Conservation (phyloP, 2,888 invertebrate genomes). For the Dicranocentrus wangi region DNA sequence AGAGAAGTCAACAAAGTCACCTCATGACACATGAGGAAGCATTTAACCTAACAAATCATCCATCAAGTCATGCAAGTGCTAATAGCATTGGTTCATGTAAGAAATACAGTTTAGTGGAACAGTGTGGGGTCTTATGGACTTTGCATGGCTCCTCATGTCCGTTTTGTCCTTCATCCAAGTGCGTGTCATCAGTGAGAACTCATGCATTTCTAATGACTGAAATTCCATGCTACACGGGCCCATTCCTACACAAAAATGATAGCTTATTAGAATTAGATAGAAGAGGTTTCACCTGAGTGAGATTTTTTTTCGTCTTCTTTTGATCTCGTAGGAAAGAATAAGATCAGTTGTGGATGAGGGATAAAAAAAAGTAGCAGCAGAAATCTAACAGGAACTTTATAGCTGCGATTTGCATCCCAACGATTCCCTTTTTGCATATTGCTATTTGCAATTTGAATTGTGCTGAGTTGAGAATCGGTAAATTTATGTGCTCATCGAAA, state of each 20-base stretch:
- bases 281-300: not conserved
- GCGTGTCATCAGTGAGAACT: slow-evolving; percentile 12
- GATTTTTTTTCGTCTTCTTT: slow-evolving; percentile 32
- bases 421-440: no score
- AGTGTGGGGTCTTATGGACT: slow-evolving; percentile 56
- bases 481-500: slow-evolving; percentile 53
- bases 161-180: not conserved
- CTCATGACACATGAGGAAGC: slow-evolving; percentile 53
- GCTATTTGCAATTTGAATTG: slow-evolving; percentile 10
- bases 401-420: not conserved
- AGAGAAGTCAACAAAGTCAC: slow-evolving; percentile 43
- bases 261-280: slow-evolving; percentile 18
- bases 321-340: no score
- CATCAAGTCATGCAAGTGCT: slow-evolving; percentile 56
- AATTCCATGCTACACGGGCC: slow-evolving; percentile 33
- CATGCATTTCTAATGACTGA: slow-evolving; percentile 40
- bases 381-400: slow-evolving; percentile 14
- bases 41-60: slow-evolving; percentile 58
- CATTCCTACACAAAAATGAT: slow-evolving; percentile 24
- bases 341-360: no score
- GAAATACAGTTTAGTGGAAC: slow-evolving; percentile 19
- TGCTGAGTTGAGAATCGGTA: slow-evolving; percentile 16
- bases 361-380: slow-evolving; percentile 1
- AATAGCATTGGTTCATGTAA: slow-evolving; percentile 23
- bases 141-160: slow-evolving; percentile 22